Conservation (phyloP, 30 jellyfish, hydroid and myxozoan species). For the Chrysaora quinquecirrha region DNA sequence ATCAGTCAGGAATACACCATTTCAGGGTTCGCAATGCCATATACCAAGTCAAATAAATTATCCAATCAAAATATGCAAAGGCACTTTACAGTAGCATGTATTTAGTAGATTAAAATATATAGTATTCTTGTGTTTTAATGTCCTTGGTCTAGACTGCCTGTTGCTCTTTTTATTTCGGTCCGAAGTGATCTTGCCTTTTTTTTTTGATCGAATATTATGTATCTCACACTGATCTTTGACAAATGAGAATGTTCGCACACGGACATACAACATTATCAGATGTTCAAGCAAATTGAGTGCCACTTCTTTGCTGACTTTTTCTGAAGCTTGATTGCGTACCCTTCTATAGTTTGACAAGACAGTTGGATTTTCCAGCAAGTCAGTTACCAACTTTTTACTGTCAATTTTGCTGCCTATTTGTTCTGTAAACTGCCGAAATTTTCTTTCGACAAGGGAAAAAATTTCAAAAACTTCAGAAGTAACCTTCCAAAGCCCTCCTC, state of each 20-base stretch:
- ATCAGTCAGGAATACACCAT: not conserved
- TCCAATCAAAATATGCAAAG: not conserved
- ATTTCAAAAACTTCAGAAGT: conserved; percentile 15
- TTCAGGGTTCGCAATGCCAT: no score
- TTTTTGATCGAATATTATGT: conserved; percentile 19
- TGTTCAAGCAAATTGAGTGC: conserved; percentile 8
- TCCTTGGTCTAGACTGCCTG: conserved; percentile 64
- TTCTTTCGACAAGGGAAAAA: conserved; percentile 35
- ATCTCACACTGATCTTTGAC: conserved; percentile 48
- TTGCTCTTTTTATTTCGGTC: conserved; percentile 21
- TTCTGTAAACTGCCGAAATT: conserved; percentile 33
- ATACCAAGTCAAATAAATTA: no score
- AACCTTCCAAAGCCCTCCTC: conserved; percentile 68
- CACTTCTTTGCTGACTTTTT: no score
- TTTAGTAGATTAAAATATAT: no score
- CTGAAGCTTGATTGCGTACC: conserved; percentile 22
- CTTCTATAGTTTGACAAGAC: conserved; percentile 6
- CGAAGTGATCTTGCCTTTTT: conserved; percentile 33
- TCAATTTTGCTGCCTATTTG: conserved; percentile 10
- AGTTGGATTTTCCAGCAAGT: conserved; percentile 28
- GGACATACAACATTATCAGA: conserved; percentile 5
- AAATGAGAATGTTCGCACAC: conserved; percentile 49
- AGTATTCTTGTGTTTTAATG: no score
- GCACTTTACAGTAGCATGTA: not conserved
- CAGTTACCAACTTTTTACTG: conserved; percentile 46